Evolutionary conservation across 2,888 invertebrate species (phyloP), one percentile per base, ranked within the genome.

Genomic region (Spilarctia lutea): DNA sequence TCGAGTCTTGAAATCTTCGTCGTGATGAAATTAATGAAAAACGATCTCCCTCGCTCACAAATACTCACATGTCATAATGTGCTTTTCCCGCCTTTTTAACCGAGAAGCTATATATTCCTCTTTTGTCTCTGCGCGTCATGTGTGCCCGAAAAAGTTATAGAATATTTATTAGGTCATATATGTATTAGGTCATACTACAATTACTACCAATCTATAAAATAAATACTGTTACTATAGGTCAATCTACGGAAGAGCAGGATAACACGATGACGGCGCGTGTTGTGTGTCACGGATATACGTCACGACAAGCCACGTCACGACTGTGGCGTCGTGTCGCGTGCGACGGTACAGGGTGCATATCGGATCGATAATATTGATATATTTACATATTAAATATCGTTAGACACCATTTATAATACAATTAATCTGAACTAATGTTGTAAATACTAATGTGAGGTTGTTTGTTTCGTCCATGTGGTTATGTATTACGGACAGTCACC

Each of bases 251-350:
- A 71, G 66, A 56, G 65, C 16, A 42, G 48, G 75, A 65, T 39
- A 33, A 24, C 20, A 75, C 56, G 60, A 42, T 18, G 33, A 65
- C 65, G 73, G 71, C 76, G 71, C 76, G 76, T 76, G 76, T 71
- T 63, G 48, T 18, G 7, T 18, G 66, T 71, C 76, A 73, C 76
- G 71, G 42, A 45, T 11, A 13, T 18, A 67, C 73, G 67, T 71
- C 76, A 76, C 76, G 76, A 76, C 42, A 13, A 24, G 48, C n/a
- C 33, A 71, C 68, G 68, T 73, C 76, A 76, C 73, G 76, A 76
- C 30, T 60, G 27, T 33, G 60, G 20, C 39, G 65, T 69, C 73
- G 71, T 73, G 76, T 42, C 76, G 71, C 66, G 71, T 76, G 71
- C 60, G 75, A 42, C 52, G 52, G 16, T 76, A 35, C 63, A 67